A percentile compares a stretch with the other conserved stretches of the same genome.
Evolutionary conservation across 1,140 invertebrate species (phyloP).

Genomic region (Procambarus virginalis): DNA sequence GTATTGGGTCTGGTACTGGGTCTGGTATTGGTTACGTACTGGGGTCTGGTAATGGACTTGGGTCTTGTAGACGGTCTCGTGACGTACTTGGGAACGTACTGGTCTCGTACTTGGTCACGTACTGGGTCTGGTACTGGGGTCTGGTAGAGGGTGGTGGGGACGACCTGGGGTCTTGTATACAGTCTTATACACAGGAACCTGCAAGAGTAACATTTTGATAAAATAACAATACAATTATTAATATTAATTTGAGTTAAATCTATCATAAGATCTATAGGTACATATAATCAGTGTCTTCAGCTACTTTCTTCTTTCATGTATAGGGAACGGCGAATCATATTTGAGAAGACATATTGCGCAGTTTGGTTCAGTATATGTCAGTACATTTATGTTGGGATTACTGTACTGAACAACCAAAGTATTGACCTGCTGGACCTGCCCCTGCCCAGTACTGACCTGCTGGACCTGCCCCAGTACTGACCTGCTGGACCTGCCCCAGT

Average conservation of each 20-base stretch:
- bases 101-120: slow-evolving; percentile 57
- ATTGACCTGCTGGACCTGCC: background rate
- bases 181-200: slow-evolving; percentile 62
- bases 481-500: background rate
- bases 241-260: no score
- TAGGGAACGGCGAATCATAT: no score
- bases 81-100: slow-evolving; percentile 61
- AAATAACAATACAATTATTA: background rate
- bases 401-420: no score
- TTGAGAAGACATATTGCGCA: no score
- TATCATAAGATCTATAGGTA: no score
- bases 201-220: background rate
- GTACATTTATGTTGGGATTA: no score
- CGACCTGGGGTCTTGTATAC: slow-evolving; percentile 35
- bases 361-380: no score
- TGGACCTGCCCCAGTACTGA: background rate
- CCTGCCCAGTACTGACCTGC: slow-evolving; percentile 25
- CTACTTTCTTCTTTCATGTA: no score
- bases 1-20: no score
- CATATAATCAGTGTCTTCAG: no score
- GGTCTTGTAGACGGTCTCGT: slow-evolving; percentile 46
- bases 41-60: slow-evolving; percentile 51
- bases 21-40: slow-evolving; percentile 25
- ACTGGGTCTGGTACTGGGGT: slow-evolving; percentile 67
- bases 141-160: slow-evolving; percentile 59